Evolutionary conservation across 2,113 vertebrate species (phyloP).

Genomic region (Neodontobutis hainanensis): DNA sequence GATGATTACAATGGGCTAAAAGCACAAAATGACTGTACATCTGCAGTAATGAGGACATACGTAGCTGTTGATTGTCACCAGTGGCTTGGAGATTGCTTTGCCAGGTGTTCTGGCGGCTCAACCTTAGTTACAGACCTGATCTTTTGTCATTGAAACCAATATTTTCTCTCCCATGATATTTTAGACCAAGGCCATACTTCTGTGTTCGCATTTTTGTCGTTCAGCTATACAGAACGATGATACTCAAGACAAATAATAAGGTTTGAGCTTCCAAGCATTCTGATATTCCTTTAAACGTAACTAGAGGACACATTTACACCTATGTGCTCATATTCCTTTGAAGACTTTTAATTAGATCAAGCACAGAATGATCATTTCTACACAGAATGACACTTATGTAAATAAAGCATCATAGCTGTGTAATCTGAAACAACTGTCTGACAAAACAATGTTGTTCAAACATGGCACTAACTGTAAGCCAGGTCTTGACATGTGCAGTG

Average conservation of each 20-base stretch:
- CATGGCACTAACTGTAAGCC: neutral
- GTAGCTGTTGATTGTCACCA: conserved; percentile 47
- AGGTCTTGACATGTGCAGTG: no score
- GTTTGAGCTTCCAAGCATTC: no score
- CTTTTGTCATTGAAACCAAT: conserved; percentile 41
- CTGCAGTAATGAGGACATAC: conserved; percentile 49
- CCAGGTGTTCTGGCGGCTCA: conserved; percentile 54
- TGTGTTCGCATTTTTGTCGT: conserved; percentile 15
- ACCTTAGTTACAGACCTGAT: conserved; percentile 28
- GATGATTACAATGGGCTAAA: conserved; percentile 28
- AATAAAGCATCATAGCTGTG: no score
- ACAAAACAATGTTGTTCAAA: neutral
- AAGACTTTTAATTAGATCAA: no score
- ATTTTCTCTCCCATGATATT: conserved; percentile 24
- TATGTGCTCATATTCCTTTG: no score
- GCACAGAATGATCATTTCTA: no score
- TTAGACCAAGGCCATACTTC: conserved; percentile 30
- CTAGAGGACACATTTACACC: no score
- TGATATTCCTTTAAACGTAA: no score
- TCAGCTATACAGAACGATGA: no score
- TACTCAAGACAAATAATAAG: no score
- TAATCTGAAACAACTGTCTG: neutral
- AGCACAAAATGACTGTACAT: conserved; percentile 46
- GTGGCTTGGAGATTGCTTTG: conserved; percentile 48
- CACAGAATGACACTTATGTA: no score